phyloP scores from a whole-genome alignment of 2,113 vertebrate genomes.

The Heterochromis multidens region DNA sequence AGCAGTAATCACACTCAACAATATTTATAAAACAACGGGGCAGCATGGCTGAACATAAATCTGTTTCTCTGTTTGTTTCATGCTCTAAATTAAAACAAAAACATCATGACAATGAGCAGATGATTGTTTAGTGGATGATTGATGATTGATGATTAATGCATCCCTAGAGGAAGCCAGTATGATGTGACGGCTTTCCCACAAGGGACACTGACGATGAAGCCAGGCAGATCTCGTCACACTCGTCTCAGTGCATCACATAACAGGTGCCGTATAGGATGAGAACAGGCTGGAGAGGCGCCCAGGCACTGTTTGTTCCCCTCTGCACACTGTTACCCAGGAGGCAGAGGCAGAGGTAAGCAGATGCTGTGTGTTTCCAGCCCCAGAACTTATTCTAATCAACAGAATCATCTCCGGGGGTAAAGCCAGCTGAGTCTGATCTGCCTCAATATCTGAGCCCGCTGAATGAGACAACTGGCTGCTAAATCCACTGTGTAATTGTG shows the following conservation, averaged over 20 bases:
- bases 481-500: constrained; percentile 59
- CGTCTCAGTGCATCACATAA: constrained; percentile 12
- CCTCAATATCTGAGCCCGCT: constrained; percentile 37
- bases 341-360: constrained; percentile 21
- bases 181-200: constrained; percentile 3
- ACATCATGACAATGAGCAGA: background rate
- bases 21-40: background rate
- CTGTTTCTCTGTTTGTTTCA: background rate
- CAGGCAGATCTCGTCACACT: background rate
- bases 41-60: background rate
- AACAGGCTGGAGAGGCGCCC: background rate
- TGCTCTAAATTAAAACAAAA: background rate
- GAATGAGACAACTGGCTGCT: constrained; percentile 52
- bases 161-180: background rate
- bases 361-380: constrained; percentile 46
- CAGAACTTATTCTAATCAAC: constrained; percentile 58
- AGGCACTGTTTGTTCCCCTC: constrained; percentile 31
- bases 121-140: constrained; percentile 6
- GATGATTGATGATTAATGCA: constrained; percentile 35
- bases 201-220: constrained; percentile 10
- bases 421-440: constrained; percentile 49
- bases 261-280: constrained; percentile 26
- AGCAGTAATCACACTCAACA: background rate
- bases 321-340: constrained; percentile 22
- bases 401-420: constrained; percentile 49